A percentile compares a stretch with the other conserved stretches of the same genome.
These are phyloP conservation scores for Mus musculus DNA, from an alignment of 2,113 vertebrate genomes.

Conservation along the genomic window DNA sequence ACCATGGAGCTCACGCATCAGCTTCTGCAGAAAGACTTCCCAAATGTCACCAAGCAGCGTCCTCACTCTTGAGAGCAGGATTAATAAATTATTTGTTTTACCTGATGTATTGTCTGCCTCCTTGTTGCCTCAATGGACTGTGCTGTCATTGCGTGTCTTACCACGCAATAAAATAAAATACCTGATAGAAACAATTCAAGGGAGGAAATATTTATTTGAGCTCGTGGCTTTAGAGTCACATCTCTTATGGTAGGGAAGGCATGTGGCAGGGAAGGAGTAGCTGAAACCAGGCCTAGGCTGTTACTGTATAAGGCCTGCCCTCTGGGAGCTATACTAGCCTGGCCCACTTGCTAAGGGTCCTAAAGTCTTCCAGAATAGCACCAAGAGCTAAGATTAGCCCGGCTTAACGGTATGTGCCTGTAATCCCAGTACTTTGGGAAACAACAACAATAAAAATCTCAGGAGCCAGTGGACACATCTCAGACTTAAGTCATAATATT, in stretches of 20 bases:
- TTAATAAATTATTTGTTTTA: conserved; percentile 53
- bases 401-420: background rate
- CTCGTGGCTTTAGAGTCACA: background rate
- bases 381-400: background rate
- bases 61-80: background rate
- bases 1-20: background rate
- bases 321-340: background rate
- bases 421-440: background rate
- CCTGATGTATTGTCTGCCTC: background rate
- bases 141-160: background rate
- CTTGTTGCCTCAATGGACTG: background rate
- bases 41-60: background rate
- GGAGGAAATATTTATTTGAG: background rate
- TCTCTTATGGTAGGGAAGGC: too few species aligned
- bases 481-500: background rate
- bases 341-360: background rate
- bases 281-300: too few species aligned
- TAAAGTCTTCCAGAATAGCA: background rate
- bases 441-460: background rate
- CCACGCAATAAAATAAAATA: background rate
- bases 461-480: background rate
- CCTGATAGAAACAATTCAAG: background rate
- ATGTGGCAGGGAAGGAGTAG: background rate
- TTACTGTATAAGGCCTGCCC: background rate
- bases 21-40: conserved; percentile 49